Evolutionary conservation across 2,113 vertebrate species (phyloP).

Genomic region (Maccullochella peelii): DNA sequence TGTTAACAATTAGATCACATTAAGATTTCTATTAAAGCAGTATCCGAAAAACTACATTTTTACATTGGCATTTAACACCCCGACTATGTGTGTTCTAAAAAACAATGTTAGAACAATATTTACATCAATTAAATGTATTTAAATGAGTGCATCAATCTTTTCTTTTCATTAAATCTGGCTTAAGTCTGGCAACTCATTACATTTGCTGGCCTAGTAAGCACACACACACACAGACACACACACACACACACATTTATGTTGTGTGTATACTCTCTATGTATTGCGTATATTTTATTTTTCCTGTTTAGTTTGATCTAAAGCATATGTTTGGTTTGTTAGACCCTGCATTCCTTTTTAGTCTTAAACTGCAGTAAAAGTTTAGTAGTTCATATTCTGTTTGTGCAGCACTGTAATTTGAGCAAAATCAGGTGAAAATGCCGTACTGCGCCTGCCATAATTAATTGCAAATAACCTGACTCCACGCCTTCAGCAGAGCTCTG

Average conservation of each 20-base stretch:
- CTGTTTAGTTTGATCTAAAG: neutral
- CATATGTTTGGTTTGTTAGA: conserved; percentile 9
- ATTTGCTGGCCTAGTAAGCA: neutral
- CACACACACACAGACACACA: neutral
- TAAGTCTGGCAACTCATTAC: conserved; percentile 4
- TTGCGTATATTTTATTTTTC: neutral
- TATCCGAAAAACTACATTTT: neutral
- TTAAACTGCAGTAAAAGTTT: neutral
- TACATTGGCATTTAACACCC: conserved; percentile 2
- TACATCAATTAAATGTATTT: conserved; percentile 33
- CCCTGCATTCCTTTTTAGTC: neutral
- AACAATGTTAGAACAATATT: conserved; percentile 3
- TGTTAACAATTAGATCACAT: conserved; percentile 21
- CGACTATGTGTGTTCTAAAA: conserved; percentile 6
- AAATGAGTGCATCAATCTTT: conserved; percentile 15
- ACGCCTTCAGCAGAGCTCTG: neutral
- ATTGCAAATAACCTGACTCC: conserved; percentile 19
- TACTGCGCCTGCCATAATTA: conserved; percentile 10
- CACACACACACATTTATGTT: neutral
- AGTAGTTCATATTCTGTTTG: neutral
- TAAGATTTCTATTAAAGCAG: conserved; percentile 7
- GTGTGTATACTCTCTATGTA: neutral
- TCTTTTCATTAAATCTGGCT: conserved; percentile 34
- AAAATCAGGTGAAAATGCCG: conserved; percentile 4
- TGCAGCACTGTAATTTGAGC: conserved; percentile 1